A percentile compares a stretch with the other conserved stretches of the same genome.
Conservation (phyloP, 2,888 invertebrate species). For the Caenorhabditis sulstoni region DNA sequence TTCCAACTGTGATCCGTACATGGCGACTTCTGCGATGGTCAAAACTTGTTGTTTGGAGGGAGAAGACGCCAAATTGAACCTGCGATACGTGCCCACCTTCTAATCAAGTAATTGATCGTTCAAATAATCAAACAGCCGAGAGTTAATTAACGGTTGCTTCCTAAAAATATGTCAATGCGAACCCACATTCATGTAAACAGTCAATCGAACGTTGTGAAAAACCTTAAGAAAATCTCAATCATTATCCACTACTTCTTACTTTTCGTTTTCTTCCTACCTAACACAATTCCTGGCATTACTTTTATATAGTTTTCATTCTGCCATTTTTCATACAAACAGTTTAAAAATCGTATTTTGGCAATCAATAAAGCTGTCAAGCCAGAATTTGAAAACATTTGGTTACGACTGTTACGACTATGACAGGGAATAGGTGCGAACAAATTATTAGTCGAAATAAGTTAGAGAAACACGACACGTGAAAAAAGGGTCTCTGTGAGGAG, state of each 20-base stretch:
- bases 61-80: constrained; percentile 65
- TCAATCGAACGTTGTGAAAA: not conserved
- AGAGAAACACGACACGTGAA: constrained; percentile 23
- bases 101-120: constrained; percentile 33
- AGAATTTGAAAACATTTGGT: constrained; percentile 1
- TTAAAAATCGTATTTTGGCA: constrained; percentile 37
- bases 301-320: constrained; percentile 1
- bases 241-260: not conserved
- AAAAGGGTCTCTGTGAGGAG: constrained; percentile 14
- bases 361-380: constrained; percentile 56
- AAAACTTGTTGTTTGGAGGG: constrained; percentile 72
- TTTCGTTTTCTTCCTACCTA: no score
- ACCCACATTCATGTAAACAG: no score
- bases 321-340: constrained; percentile 33
- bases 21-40: constrained; percentile 69
- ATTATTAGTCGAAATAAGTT: constrained; percentile 11
- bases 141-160: no score
- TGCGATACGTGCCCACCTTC: constrained; percentile 72
- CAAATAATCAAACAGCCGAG: no score
- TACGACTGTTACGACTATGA: constrained; percentile 22
- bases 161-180: no score
- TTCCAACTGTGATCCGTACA: constrained; percentile 77
- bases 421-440: constrained; percentile 19
- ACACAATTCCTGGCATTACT: no score
- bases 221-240: not conserved